Conservation (phyloP, 2,113 vertebrate species). For the Tricholaema leucomelas region DNA sequence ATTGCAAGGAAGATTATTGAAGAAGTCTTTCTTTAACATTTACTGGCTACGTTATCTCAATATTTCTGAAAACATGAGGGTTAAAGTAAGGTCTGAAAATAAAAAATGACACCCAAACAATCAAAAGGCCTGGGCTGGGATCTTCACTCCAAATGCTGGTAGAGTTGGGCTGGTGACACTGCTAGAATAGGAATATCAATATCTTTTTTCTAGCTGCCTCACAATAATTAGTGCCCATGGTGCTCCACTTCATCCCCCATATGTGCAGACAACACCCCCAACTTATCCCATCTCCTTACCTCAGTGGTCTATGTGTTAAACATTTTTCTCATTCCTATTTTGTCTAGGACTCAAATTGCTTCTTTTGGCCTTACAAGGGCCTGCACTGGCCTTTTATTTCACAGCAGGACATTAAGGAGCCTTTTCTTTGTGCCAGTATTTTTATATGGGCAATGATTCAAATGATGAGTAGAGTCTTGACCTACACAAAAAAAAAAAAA, state of each 20-base stretch:
- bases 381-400: neutral
- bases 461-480: neutral
- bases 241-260: neutral
- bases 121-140: neutral
- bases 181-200: neutral
- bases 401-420: neutral
- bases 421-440: neutral
- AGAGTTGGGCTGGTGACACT: neutral
- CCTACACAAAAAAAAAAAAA: neutral
- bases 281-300: neutral
- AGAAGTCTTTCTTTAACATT: neutral
- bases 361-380: neutral
- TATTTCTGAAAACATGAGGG: neutral
- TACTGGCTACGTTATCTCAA: neutral
- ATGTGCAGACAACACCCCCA: neutral
- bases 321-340: neutral
- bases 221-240: accelerated
- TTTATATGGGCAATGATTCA: neutral
- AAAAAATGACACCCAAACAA: neutral
- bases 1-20: neutral
- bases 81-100: neutral
- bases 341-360: neutral
- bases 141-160: neutral
- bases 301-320: neutral
- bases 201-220: neutral